Conservation (phyloP, 2,797 vertebrate species). For the Leucoraja ocellata region DNA sequence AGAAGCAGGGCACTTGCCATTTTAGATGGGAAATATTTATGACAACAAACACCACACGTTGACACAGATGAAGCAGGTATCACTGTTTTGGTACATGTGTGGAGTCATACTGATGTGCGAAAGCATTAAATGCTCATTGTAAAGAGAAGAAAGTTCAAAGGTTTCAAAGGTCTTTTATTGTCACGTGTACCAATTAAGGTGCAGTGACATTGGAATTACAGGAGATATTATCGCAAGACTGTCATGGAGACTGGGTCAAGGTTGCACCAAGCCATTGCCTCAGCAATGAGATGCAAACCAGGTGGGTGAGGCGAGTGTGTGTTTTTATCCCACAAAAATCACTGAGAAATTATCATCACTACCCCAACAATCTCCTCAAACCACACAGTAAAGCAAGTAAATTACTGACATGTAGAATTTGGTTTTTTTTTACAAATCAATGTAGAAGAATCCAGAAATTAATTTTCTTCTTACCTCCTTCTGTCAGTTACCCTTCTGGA, state of each 20-base stretch:
- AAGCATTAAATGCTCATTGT: background rate
- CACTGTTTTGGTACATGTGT: background rate
- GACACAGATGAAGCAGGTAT: background rate
- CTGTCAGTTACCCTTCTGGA: conserved; percentile 68
- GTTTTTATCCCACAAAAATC: too few species aligned
- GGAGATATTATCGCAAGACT: background rate
- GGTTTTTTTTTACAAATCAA: background rate
- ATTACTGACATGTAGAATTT: background rate
- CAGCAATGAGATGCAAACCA: background rate
- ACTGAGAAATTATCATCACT: background rate
- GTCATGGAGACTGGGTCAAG: background rate
- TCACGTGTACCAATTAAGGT: too few species aligned
- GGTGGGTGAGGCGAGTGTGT: too few species aligned
- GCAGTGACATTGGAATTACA: too few species aligned
- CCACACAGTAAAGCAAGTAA: background rate
- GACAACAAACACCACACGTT: background rate
- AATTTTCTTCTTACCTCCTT: conserved; percentile 54
- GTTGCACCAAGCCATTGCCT: background rate
- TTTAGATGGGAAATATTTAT: background rate
- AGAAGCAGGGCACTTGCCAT: background rate
- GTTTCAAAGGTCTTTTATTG: too few species aligned
- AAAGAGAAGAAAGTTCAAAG: background rate
- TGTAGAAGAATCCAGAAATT: background rate
- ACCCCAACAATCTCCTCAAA: background rate
- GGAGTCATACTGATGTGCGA: background rate